Percentiles rank a stretch among this genome's conserved stretches.
phyloP scores from a whole-genome alignment of 2,888 invertebrate genomes.

The Rhamnusium bicolor region DNA sequence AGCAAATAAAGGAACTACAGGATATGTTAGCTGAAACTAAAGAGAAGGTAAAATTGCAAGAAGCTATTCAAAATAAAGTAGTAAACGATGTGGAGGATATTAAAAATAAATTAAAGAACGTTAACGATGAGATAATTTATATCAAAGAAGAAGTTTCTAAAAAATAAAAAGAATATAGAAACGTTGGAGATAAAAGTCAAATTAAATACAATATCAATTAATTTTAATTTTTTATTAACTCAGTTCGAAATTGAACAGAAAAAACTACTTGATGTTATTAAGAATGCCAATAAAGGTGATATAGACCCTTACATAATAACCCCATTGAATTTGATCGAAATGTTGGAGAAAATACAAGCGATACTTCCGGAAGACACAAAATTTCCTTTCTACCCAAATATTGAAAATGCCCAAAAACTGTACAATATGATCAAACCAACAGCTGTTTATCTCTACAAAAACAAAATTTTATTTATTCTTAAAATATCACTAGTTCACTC shows the following conservation, averaged over 20 bases:
- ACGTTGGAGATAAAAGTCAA: background rate
- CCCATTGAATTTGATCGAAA: conserved; percentile 34
- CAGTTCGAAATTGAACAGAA: conserved; percentile 33
- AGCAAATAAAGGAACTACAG: conserved; percentile 23
- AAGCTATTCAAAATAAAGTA: conserved; percentile 23
- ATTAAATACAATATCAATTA: conserved; percentile 16
- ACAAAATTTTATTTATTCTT: conserved; percentile 33
- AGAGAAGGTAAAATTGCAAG: conserved; percentile 22
- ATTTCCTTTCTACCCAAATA: conserved; percentile 33
- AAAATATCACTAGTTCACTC: conserved; percentile 22
- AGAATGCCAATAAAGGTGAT: conserved; percentile 29
- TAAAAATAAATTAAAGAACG: conserved; percentile 20
- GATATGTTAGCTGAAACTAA: conserved; percentile 28
- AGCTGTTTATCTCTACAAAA: conserved; percentile 32
- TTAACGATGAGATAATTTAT: conserved; percentile 14
- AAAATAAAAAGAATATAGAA: conserved; percentile 4
- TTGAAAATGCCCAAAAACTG: conserved; percentile 29
- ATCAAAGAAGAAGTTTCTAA: conserved; percentile 1
- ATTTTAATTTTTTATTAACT: conserved; percentile 26
- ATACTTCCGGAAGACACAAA: conserved; percentile 24
- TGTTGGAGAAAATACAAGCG: conserved; percentile 25
- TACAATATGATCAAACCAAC: conserved; percentile 34
- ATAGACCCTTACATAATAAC: conserved; percentile 36
- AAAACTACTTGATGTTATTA: conserved; percentile 27
- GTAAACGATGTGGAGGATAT: conserved; percentile 21